Evolutionary conservation across 2,888 invertebrate species (phyloP).

Genomic region (Ephialtes manifestator): DNA sequence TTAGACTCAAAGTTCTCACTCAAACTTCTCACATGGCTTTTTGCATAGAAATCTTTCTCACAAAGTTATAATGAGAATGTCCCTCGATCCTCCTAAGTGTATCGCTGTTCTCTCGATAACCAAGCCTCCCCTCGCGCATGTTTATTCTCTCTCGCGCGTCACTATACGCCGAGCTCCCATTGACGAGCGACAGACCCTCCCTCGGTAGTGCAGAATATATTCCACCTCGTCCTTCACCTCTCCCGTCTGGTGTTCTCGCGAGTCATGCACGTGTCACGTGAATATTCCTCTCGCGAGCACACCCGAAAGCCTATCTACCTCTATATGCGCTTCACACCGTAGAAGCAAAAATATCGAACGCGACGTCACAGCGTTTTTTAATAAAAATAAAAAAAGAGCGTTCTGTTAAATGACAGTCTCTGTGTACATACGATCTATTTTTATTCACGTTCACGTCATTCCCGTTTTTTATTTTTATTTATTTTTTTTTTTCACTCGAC

Average conservation of each 20-base stretch:
- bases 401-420: slow-evolving; percentile 1
- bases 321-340: neutral
- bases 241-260: slow-evolving; percentile 21
- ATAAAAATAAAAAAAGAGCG: neutral
- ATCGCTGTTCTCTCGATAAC: neutral
- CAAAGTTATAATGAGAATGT: neutral
- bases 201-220: slow-evolving; percentile 1
- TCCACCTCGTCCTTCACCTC: slow-evolving; percentile 26
- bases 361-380: neutral
- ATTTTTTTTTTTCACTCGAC: neutral
- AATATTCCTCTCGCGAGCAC: slow-evolving; percentile 15
- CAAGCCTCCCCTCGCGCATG: neutral
- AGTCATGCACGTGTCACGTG: slow-evolving; percentile 33
- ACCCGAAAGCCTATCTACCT: slow-evolving; percentile 7
- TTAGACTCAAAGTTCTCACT: neutral
- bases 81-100: neutral
- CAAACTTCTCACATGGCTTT: too few relatives aligned
- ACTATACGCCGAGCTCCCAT: neutral
- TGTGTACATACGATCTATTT: slow-evolving; percentile 2
- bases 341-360: slow-evolving; percentile 19
- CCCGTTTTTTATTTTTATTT: neutral
- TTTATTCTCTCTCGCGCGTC: slow-evolving; percentile 4
- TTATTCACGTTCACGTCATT: slow-evolving; percentile 8
- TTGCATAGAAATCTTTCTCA: neutral
- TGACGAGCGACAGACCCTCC: slow-evolving; percentile 18